Evolutionary conservation across 1,140 invertebrate species (phyloP), one percentile per base, ranked within the genome.

Genomic region (Meloidogyne hapla): DNA sequence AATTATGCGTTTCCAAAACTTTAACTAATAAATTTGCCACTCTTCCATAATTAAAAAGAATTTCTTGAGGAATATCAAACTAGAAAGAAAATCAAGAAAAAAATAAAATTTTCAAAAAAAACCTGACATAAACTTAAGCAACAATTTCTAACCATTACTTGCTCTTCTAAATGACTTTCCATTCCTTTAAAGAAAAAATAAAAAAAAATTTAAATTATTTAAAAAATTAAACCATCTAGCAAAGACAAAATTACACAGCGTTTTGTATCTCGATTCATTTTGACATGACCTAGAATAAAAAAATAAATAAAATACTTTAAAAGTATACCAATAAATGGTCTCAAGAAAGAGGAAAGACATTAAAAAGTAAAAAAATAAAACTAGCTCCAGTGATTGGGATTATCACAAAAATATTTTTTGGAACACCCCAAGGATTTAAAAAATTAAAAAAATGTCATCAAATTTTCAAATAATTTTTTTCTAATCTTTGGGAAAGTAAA

Each of bases 21-120:
- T 92, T 91, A 64, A 97, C 88, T 18, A 97, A 89, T 69, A 96
- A 91, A 77, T 91, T 91, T 0, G 96, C 94, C 9, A 96, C 89
- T 12, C 93, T 90, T 82, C 94, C 91, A 84, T 96, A 97, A 84
- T 94, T 93, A 88, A 94, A 96, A 81, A 96, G 88, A 93, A 97
- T 93, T 91, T 98, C 95, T 80, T 92, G 91, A 26, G 95, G 95
- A 88, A 98, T 94, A 85, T 92, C 93, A 86, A 98, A 95, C 88
- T 96, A 45, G 13, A 26, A 40, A 5, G 28, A 12, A 3, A 56
- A 23, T 10, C 12, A 13, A 26, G n/a, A n/a, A n/a, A n/a, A n/a
- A n/a, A n/a, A n/a, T n/a, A 18, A 56, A 21, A 8, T n/a, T 8
- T 23, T 18, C 63, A 25, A 63, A 61, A 38, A 67, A 33, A 26